These are phyloP conservation scores for Microtus richardsoni DNA, from an alignment of 2,113 vertebrate genomes.

Conservation along the genomic window DNA sequence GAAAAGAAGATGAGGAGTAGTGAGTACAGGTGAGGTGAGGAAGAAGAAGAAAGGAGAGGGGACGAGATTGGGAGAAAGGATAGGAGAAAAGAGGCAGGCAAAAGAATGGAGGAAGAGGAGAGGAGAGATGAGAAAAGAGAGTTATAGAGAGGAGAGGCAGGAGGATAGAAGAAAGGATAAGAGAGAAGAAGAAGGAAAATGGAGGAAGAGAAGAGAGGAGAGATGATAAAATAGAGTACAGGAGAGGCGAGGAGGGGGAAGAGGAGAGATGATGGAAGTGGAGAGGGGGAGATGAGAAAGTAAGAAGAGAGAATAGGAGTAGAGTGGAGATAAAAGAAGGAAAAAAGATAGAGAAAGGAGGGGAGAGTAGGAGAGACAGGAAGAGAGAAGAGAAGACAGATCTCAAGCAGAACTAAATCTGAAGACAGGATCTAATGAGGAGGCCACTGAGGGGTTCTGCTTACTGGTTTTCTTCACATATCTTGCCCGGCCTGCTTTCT, in stretches of 20 bases:
- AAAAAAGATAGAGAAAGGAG: no score
- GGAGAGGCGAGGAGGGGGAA: no score
- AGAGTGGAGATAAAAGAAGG: neutral
- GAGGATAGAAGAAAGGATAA: accelerated
- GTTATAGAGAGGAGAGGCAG: no score
- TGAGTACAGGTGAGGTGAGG: no score
- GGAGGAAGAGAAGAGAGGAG: neutral
- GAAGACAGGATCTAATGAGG: neutral
- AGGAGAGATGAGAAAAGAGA: neutral
- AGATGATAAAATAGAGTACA: no score
- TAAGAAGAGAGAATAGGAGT: accelerated
- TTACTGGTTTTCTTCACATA: neutral
- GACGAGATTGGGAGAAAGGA: no score
- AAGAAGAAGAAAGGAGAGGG: no score
- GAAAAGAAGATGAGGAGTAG: neutral
- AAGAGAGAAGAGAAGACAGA: no score
- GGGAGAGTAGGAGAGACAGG: neutral
- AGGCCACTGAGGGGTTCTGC: neutral
- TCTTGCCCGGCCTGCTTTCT: neutral
- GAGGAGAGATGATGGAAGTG: neutral
- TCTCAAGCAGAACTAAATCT: neutral
- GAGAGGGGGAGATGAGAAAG: no score
- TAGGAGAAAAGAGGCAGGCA: neutral
- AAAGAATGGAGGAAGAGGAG: neutral
- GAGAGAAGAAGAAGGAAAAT: no score